Base-by-base conservation (phyloP, 2,113 vertebrate genomes). In the Brachyistius frenatus region DNA sequence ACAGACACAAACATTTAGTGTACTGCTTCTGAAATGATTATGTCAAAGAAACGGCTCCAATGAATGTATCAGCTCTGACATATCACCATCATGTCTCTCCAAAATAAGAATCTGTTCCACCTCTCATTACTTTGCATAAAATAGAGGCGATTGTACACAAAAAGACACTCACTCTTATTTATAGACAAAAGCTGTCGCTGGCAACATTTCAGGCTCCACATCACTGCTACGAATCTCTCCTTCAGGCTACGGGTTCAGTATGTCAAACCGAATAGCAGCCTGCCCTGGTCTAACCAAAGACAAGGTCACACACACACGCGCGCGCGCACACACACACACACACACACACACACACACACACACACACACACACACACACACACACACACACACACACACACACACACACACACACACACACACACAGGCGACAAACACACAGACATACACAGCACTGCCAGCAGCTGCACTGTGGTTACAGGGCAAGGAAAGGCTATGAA, bases 241-340 rank as follows among this genome's bases (percentile, higher is more conserved):
- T 88, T 52, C 35, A 60, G 86, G 85, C 75, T 44, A 65, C 54
- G 60, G 64, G 72, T 78, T 90, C 75, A 85, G 36, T 56, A 62
- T 80, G 73, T 52, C 78, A 85, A 61, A 84, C 60, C 81, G 80
- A 67, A 83, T 58, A 87, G 50, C 54, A 66, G 79, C 62, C 65
- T 65, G 78, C 41, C 62, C 82, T 41, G 46, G 35, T 69, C 81
- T 81, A 36, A 84, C 79, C 82, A 41, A 35, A 74, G 75, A 87
- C 89, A 91, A 92, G 90, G 88, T 92, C 88, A 88, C 65, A 50
- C 66, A 55, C 57, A 76, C n/a, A 55, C 52, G 57, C 7, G 63
- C 54, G 71, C 44, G 67, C 63, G 76, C 56, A 81, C 62, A 54
- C 32, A 63, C 14, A 56, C 55, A 69, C 47, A 58, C 68, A 44